Percentiles rank a stretch among this genome's conserved stretches.
Conservation (phyloP, 1,140 invertebrate genomes). For the Drosophila mayri region DNA sequence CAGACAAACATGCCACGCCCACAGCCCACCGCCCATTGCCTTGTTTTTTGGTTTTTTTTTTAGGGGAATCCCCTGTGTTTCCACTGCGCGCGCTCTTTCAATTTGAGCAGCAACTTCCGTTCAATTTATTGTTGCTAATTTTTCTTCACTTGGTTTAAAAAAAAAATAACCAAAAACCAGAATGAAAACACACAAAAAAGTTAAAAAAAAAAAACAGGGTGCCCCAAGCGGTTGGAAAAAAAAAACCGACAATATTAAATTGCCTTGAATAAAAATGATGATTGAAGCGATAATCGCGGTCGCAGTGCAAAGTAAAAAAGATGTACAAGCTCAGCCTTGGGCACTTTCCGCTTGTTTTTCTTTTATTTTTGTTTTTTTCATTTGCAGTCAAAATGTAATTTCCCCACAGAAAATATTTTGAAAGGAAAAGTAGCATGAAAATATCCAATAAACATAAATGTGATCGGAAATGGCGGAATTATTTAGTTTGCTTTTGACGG, state of each 20-base stretch:
- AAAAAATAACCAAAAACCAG: not conserved
- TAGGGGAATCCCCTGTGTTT: constrained; percentile 3
- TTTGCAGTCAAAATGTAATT: constrained; percentile 26
- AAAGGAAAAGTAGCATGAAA: constrained; percentile 1
- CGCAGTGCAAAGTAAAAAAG: constrained; percentile 4
- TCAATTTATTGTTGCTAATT: constrained; percentile 82
- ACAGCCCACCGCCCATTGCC: not conserved
- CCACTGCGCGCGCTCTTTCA: constrained; percentile 40
- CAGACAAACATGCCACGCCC: constrained; percentile 68
- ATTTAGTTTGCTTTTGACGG: not conserved
- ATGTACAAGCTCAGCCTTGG: constrained; percentile 3
- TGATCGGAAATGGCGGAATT: not conserved
- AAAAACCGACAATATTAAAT: constrained; percentile 22
- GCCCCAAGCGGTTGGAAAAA: constrained; percentile 9
- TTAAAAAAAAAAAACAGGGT: constrained; percentile 41
- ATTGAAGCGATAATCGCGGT: constrained; percentile 19
- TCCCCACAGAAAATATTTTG: constrained; percentile 15
- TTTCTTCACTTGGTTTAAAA: constrained; percentile 71
- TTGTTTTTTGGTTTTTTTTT: constrained; percentile 12
- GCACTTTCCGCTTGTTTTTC: constrained; percentile 1
- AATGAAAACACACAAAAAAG: constrained; percentile 25
- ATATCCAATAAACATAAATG: not conserved
- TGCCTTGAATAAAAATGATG: constrained; percentile 26
- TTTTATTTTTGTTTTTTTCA: not conserved
- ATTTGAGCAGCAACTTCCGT: constrained; percentile 80